Percentiles rank a stretch among this genome's conserved stretches.
Evolutionary conservation across 1,140 invertebrate species (phyloP).

Genomic region (Monochamus saltuarius): DNA sequence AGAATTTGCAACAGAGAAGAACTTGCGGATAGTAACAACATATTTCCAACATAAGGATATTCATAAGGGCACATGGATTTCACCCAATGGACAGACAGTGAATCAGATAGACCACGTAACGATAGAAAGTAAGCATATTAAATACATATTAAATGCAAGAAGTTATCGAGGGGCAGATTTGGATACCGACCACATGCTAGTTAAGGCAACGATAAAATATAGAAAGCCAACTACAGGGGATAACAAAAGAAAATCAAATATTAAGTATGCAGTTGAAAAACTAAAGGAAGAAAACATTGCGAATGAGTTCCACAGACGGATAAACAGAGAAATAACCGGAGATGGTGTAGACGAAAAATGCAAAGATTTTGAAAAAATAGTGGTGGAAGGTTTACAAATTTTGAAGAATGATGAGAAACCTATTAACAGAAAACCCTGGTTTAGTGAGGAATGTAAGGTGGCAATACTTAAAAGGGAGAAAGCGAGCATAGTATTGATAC

Average conservation of each 20-base stretch:
- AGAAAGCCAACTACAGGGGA: not conserved
- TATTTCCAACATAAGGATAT: slow-evolving; percentile 34
- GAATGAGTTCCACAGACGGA: slow-evolving; percentile 1
- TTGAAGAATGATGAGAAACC: not conserved
- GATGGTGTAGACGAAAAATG: slow-evolving; percentile 3
- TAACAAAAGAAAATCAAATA: not conserved
- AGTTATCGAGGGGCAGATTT: slow-evolving; percentile 21
- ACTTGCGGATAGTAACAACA: slow-evolving; percentile 9
- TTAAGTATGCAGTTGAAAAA: slow-evolving; percentile 8
- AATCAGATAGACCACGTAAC: slow-evolving; percentile 27
- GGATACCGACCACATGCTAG: slow-evolving; percentile 8
- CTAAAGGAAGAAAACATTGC: slow-evolving; percentile 6
- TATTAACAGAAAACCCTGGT: no score
- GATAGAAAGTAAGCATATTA: slow-evolving; percentile 16
- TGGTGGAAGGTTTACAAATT: not conserved
- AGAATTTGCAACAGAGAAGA: no score
- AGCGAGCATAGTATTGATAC: no score
- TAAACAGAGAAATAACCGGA: slow-evolving; percentile 4
- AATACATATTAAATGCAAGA: slow-evolving; percentile 20
- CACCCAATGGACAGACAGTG: slow-evolving; percentile 24
- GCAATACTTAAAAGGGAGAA: no score
- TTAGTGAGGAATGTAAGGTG: no score
- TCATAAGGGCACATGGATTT: slow-evolving; percentile 35
- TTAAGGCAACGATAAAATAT: not conserved
- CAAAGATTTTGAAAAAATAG: slow-evolving; percentile 2